Percentiles rank a stretch among this genome's conserved stretches.
phyloP scores from a whole-genome alignment of 1,140 invertebrate species.

The Lamellibrachia luymesi region DNA sequence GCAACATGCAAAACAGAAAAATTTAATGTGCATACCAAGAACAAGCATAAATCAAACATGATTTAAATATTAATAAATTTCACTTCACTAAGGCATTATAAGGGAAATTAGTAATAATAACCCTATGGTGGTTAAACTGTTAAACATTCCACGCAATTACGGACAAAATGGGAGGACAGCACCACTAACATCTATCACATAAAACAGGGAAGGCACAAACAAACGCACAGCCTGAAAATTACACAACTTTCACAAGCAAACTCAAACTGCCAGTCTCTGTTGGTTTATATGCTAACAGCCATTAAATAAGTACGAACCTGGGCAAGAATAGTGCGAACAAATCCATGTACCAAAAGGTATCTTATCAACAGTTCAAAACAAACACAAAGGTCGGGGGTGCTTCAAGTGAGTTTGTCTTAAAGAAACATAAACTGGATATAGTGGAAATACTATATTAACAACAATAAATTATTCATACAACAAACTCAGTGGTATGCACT shows the following conservation, averaged over 20 bases:
- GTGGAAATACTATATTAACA: not conserved
- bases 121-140: too few species aligned
- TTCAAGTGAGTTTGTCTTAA: not conserved
- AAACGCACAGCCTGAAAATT: not conserved
- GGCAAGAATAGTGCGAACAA: not conserved
- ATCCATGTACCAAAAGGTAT: not conserved
- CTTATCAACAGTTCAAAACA: not conserved
- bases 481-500: not conserved
- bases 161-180: not conserved
- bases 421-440: not conserved
- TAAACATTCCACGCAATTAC: too few species aligned
- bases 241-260: not conserved
- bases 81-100: not conserved
- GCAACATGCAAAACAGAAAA: not conserved
- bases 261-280: not conserved
- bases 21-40: not conserved
- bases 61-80: not conserved
- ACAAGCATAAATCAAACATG: not conserved
- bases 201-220: not conserved
- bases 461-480: not conserved
- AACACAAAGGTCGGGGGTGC: not conserved
- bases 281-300: not conserved
- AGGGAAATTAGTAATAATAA: too few species aligned
- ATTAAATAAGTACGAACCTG: not conserved
- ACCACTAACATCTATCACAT: not conserved